Percentiles rank a stretch among this genome's conserved stretches.
Evolutionary conservation across 2,113 vertebrate species (phyloP).

Genomic region (Panthera uncia): DNA sequence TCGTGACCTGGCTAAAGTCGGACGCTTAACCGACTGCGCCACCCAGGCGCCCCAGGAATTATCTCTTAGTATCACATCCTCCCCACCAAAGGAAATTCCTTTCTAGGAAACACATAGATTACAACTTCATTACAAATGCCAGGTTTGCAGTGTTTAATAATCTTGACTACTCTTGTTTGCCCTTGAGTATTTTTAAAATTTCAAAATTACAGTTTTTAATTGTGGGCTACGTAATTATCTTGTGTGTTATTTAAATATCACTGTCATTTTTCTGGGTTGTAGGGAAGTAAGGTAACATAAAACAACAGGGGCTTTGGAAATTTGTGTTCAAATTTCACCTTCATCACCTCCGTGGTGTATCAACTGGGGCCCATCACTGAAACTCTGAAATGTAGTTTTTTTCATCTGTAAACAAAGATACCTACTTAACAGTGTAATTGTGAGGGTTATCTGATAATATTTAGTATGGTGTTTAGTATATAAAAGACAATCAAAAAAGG

Average conservation of each 20-base stretch:
- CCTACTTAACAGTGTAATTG: neutral
- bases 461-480: neutral
- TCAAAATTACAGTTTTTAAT: conserved; percentile 16
- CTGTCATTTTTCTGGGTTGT: neutral
- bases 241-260: neutral
- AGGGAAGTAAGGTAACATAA: neutral
- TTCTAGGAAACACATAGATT: neutral
- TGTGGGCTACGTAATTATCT: neutral
- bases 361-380: neutral
- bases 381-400: neutral
- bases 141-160: neutral
- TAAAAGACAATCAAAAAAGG: neutral
- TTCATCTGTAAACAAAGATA: neutral
- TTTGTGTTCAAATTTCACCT: neutral
- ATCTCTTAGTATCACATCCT: neutral
- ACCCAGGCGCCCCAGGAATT: no score
- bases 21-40: no score
- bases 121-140: neutral
- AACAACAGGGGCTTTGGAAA: neutral
- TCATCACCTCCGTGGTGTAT: neutral
- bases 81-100: neutral
- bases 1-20: no score
- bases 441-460: neutral
- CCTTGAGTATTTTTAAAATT: neutral
- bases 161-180: neutral